Base-by-base conservation (phyloP, 2,797 vertebrate genomes). In the Sandelia bainsii region DNA sequence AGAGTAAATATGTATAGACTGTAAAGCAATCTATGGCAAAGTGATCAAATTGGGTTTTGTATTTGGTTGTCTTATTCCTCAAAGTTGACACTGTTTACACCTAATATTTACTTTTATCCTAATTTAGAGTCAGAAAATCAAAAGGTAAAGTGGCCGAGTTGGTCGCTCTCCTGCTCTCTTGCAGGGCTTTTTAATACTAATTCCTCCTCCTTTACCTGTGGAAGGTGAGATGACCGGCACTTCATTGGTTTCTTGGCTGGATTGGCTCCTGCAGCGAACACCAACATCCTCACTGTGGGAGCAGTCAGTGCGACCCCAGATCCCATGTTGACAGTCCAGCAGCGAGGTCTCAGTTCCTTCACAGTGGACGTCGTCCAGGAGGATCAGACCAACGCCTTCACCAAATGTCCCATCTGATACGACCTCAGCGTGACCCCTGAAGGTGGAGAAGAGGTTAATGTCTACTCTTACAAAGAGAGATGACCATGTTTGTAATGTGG, bases 231-330 rank as follows among this genome's bases (percentile, higher is more conserved):
- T 90, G 1, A 89, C 92, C 0, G 89, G 77, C 76, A 96, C 87
- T 0, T 94, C 94, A 49, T 96, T 97, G 91, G 89, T 94, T 53
- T 96, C 94, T 5, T 86, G 89, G 27, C 67, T 58, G 2, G 79
- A 32, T 0, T 79, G 88, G 8, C 90, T 94, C 75, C 94, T 89
- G 88, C 98, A 99, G 76, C 93, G 91, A 34, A 96, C 94, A 0
- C 96, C 93, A 0, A 98, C 96, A 0, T 99, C 98, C 87, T 98
- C 97, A 0, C 94, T 93, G 90, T 99, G 97, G 62, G 97, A 96
- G 77, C 98, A 99, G 91, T 98, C 96, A 12, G 98, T 98, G 62
- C 96, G 90, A 25, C 96, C 95, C 98, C 97, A 99, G 83, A 95
- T 94, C 11, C 93, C 91, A 51, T 96, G 97, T 20, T 79, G 90